phyloP scores from a whole-genome alignment of 2,113 vertebrate genomes.

The Prietella phreatophila region DNA sequence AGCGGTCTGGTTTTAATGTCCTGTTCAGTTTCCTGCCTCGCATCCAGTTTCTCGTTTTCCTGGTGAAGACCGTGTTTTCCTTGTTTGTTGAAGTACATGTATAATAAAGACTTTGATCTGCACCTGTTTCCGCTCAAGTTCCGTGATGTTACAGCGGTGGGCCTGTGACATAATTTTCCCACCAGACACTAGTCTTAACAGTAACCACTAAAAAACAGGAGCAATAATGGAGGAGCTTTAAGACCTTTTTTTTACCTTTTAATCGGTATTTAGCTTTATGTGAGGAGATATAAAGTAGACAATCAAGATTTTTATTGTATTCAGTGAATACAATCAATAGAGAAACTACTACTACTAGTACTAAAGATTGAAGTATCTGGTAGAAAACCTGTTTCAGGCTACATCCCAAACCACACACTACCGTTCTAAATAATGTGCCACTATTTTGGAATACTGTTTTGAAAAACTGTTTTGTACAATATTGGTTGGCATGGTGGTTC shows the following conservation, averaged over 20 bases:
- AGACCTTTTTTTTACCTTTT: not conserved
- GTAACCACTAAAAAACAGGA: not conserved
- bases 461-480: not conserved
- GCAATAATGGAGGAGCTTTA: not conserved
- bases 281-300: not conserved
- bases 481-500: not conserved
- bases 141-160: not conserved
- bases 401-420: not conserved
- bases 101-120: too few species aligned
- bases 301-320: not conserved
- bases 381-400: constrained; percentile 4
- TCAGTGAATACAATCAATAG: not conserved
- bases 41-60: too few species aligned
- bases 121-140: too few species aligned
- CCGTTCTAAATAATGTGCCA: not conserved
- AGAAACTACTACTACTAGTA: not conserved
- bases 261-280: not conserved
- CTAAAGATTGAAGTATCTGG: not conserved
- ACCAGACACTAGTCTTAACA: not conserved
- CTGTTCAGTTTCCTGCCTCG: too few species aligned
- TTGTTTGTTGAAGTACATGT: too few species aligned
- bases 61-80: too few species aligned
- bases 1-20: too few species aligned
- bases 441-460: not conserved
- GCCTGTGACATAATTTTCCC: not conserved